These are phyloP conservation scores for Melieria picta DNA, from an alignment of 2,888 invertebrate species.

Conservation along the genomic window DNA sequence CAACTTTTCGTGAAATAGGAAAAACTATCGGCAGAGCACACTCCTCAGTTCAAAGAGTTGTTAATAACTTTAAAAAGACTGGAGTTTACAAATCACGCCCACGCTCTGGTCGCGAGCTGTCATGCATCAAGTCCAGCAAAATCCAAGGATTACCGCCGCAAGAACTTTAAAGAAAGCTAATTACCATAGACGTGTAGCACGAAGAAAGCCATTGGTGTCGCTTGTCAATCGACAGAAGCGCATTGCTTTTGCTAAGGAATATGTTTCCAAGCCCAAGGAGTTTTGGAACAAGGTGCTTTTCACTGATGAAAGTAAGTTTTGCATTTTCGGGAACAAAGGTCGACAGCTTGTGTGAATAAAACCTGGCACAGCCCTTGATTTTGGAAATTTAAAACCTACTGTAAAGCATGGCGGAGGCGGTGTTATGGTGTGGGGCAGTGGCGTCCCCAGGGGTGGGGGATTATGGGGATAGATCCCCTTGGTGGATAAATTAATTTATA, in stretches of 20 bases:
- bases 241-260: constrained; percentile 23
- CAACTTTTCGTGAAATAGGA: too few species aligned
- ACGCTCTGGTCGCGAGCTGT: too few species aligned
- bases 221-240: constrained; percentile 2
- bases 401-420: constrained; percentile 37
- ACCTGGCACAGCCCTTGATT: constrained; percentile 27
- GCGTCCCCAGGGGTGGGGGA: too few species aligned
- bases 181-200: background rate
- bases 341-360: constrained; percentile 29
- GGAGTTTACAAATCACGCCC: constrained; percentile 27
- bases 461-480: too few species aligned
- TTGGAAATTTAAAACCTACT: constrained; percentile 31
- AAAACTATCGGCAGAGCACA: too few species aligned
- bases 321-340: too few species aligned
- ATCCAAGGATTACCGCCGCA: too few species aligned
- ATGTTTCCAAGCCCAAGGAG: constrained; percentile 10
- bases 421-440: constrained; percentile 27
- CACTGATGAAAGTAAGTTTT: constrained; percentile 5
- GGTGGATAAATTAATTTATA: too few species aligned
- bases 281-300: constrained; percentile 7
- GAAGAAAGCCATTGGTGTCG: constrained; percentile 16
- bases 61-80: constrained; percentile 33
- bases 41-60: constrained; percentile 33
- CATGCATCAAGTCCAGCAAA: too few species aligned
- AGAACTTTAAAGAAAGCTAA: too few species aligned